Evolutionary conservation across 2,888 invertebrate species (phyloP).

Genomic region (Sinotaia quadrata): DNA sequence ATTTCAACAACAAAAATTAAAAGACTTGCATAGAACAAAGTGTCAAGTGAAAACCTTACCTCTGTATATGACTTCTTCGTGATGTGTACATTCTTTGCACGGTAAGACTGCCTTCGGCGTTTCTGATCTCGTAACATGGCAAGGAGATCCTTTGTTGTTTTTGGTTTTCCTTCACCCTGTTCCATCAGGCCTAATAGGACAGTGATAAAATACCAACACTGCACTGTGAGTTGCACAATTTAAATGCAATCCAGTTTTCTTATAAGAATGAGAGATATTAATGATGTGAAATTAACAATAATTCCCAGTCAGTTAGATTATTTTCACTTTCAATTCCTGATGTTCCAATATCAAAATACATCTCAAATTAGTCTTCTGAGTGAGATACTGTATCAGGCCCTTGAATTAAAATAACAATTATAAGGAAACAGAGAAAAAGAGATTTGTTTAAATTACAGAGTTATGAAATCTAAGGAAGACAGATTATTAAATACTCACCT

Average conservation of each 20-base stretch:
- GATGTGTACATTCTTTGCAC: constrained; percentile 71
- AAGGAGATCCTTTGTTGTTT: constrained; percentile 56
- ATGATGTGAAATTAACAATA: too few relatives aligned
- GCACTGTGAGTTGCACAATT: too few relatives aligned
- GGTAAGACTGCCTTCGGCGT: constrained; percentile 68
- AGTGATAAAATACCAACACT: too few relatives aligned
- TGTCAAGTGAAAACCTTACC: constrained; percentile 43
- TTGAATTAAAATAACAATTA: neutral
- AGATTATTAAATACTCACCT: constrained; percentile 26
- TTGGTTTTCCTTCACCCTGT: constrained; percentile 22
- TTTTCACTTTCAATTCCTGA: too few relatives aligned
- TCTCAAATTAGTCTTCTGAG: too few relatives aligned
- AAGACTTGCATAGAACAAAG: neutral
- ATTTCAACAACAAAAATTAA: too few relatives aligned
- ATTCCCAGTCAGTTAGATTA: too few relatives aligned
- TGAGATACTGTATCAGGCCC: too few relatives aligned
- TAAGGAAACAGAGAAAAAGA: neutral
- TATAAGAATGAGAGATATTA: too few relatives aligned
- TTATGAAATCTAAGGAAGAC: neutral
- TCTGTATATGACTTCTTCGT: constrained; percentile 71
- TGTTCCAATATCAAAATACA: too few relatives aligned
- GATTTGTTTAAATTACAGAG: neutral
- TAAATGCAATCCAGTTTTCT: too few relatives aligned
- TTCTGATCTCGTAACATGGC: constrained; percentile 67
- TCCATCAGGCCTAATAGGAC: constrained; percentile 34